These are phyloP conservation scores for Thamnaconus septentrionalis DNA, from an alignment of 2,113 vertebrate species.

Conservation along the genomic window DNA sequence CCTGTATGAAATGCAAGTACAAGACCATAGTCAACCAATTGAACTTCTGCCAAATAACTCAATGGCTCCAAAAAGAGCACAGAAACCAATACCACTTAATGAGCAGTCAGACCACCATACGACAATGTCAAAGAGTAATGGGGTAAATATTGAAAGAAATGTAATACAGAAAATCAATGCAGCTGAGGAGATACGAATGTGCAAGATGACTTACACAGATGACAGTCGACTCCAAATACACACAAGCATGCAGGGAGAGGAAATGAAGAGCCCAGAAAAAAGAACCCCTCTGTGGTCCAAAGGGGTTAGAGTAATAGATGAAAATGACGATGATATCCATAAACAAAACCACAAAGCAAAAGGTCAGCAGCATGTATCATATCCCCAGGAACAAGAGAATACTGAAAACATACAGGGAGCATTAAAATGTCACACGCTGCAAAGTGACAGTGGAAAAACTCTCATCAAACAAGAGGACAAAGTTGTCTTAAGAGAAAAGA, in stretches of 20 bases:
- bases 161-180: slow-evolving; percentile 63
- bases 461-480: slow-evolving; percentile 32
- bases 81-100: slow-evolving; percentile 7
- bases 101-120: slow-evolving; percentile 17
- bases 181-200: slow-evolving; percentile 62
- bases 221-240: slow-evolving; percentile 50
- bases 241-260: slow-evolving; percentile 49
- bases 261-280: slow-evolving; percentile 34
- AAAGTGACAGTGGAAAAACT: slow-evolving; percentile 11
- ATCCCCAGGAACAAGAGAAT: slow-evolving; percentile 4
- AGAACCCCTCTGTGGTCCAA: slow-evolving; percentile 38
- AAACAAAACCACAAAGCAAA: slow-evolving; percentile 15
- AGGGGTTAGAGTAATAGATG: slow-evolving; percentile 42
- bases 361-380: slow-evolving; percentile 19
- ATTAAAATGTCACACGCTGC: neutral
- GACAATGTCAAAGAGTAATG: slow-evolving; percentile 5
- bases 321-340: slow-evolving; percentile 8
- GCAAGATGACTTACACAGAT: slow-evolving; percentile 49
- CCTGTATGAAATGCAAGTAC: too few relatives aligned
- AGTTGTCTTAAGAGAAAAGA: slow-evolving; percentile 83
- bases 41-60: slow-evolving; percentile 7
- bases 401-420: slow-evolving; percentile 3
- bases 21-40: neutral
- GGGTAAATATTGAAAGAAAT: slow-evolving; percentile 60
- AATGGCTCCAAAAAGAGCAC: slow-evolving; percentile 27